Conservation (phyloP, 1,140 invertebrate genomes). For the Drosophila yakuba region DNA sequence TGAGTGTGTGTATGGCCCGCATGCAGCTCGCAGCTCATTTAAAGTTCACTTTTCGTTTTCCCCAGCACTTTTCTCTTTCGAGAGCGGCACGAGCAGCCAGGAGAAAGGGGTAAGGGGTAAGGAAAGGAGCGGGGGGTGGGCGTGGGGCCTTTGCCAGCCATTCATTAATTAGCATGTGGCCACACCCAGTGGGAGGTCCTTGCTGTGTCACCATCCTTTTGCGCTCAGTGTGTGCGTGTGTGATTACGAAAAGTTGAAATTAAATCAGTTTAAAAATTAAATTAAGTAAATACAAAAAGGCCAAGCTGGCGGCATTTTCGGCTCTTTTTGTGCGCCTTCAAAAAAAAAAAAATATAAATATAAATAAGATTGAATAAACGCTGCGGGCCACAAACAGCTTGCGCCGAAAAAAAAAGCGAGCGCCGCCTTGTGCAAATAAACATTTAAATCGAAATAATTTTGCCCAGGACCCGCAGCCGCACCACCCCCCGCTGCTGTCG, state of each 20-base stretch:
- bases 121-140: slow-evolving; percentile 18
- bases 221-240: not conserved
- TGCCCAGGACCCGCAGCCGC: not conserved
- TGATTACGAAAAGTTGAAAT: slow-evolving; percentile 29
- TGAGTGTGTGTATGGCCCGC: slow-evolving; percentile 34
- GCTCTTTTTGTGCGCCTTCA: slow-evolving; percentile 19
- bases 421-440: slow-evolving; percentile 56
- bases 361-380: slow-evolving; percentile 59
- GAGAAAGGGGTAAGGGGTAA: not conserved
- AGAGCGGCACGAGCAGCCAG: not conserved
- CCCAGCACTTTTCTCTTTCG: not conserved
- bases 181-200: slow-evolving; percentile 62
- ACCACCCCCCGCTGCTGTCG: slow-evolving; percentile 17
- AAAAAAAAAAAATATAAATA: slow-evolving; percentile 8
- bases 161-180: slow-evolving; percentile 79
- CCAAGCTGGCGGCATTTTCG: slow-evolving; percentile 41
- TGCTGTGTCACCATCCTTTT: slow-evolving; percentile 11
- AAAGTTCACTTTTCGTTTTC: slow-evolving; percentile 38
- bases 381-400: slow-evolving; percentile 55
- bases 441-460: slow-evolving; percentile 75
- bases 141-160: slow-evolving; percentile 52
- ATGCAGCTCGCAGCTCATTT: slow-evolving; percentile 65
- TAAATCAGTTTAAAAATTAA: slow-evolving; percentile 72
- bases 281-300: slow-evolving; percentile 66
- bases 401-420: slow-evolving; percentile 4